These are phyloP conservation scores for Tupiocoris notatus DNA, from an alignment of 2,888 invertebrate species.

Conservation along the genomic window DNA sequence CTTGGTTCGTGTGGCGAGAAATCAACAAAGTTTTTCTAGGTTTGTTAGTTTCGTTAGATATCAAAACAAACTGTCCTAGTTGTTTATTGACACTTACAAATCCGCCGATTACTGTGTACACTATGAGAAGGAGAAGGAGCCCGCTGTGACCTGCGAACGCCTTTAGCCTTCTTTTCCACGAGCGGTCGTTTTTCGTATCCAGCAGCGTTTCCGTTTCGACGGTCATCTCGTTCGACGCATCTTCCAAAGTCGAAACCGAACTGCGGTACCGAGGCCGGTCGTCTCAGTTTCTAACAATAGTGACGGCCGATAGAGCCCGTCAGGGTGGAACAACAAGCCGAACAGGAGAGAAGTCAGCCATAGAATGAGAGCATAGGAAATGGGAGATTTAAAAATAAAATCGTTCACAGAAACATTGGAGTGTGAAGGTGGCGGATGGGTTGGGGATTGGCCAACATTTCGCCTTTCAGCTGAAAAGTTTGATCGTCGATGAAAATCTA, in stretches of 20 bases:
- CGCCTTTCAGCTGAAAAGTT: no score
- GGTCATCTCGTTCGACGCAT: conserved; percentile 8
- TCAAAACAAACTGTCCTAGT: no score
- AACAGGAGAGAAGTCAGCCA: no score
- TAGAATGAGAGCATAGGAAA: background rate
- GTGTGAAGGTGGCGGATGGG: background rate
- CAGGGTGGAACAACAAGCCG: no score
- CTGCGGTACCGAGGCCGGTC: background rate
- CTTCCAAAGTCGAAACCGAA: background rate
- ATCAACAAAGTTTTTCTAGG: no score
- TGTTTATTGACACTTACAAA: conserved; percentile 61
- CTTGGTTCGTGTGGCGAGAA: no score
- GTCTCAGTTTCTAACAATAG: background rate
- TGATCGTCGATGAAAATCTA: background rate
- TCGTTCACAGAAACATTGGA: no score
- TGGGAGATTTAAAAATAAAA: background rate
- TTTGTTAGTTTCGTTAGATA: no score
- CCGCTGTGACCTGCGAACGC: conserved; percentile 61
- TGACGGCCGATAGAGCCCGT: background rate
- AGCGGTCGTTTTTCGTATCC: conserved; percentile 24
- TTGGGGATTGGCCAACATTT: background rate
- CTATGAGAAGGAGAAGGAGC: conserved; percentile 70
- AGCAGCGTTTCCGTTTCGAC: conserved; percentile 24
- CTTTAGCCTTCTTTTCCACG: conserved; percentile 17
- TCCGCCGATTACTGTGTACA: conserved; percentile 77